phyloP scores from a whole-genome alignment of 2,888 invertebrate genomes.

The Drosophila quinaria region DNA sequence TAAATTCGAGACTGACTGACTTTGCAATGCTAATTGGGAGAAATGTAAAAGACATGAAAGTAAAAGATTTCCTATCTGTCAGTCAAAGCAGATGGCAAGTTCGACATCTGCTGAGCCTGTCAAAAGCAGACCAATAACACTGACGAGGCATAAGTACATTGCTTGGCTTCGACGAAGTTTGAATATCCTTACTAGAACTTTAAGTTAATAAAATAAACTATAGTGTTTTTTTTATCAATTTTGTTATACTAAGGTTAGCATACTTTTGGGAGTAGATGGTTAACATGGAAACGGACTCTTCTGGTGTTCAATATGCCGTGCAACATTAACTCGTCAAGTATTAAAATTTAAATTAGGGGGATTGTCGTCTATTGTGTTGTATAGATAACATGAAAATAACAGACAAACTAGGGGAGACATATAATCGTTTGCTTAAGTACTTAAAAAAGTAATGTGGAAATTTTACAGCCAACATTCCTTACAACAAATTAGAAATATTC shows the following conservation, averaged over 20 bases:
- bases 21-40: slow-evolving; percentile 20
- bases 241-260: background rate
- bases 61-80: slow-evolving; percentile 23
- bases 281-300: background rate
- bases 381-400: background rate
- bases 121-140: slow-evolving; percentile 17
- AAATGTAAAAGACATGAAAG: slow-evolving; percentile 17
- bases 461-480: background rate
- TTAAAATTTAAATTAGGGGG: background rate
- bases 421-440: too few relatives aligned
- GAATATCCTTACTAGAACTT: background rate
- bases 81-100: slow-evolving; percentile 6
- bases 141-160: background rate
- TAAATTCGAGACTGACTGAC: background rate
- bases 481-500: too few relatives aligned
- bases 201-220: too few relatives aligned
- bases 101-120: slow-evolving; percentile 3
- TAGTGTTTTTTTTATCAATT: too few relatives aligned
- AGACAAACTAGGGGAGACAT: background rate
- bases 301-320: background rate
- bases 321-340: background rate
- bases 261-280: background rate
- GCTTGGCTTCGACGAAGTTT: background rate
- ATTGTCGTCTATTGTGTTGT: background rate
- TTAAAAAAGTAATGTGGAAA: background rate